A percentile compares a stretch with the other conserved stretches of the same genome.
Conservation (phyloP, 2,888 invertebrate genomes). For the Lasiommata megera region DNA sequence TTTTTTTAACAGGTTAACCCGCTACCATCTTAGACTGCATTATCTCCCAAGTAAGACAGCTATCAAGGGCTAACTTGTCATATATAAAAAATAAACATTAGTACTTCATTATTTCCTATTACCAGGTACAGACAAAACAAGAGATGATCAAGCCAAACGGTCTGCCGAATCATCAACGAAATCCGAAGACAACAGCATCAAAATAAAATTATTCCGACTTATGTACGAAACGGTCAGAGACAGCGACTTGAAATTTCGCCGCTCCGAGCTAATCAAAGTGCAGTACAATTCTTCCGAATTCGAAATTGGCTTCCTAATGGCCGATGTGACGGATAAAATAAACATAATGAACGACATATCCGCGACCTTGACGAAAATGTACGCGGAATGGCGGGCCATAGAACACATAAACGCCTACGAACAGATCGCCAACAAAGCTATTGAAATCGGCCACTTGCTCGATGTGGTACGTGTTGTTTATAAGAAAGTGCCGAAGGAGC, state of each 20-base stretch:
- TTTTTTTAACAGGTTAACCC: no score
- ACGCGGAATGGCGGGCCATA: constrained; percentile 56
- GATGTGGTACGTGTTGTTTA: constrained; percentile 45
- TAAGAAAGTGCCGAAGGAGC: constrained; percentile 21
- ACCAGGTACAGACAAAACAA: background rate
- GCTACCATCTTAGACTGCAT: no score
- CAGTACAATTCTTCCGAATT: constrained; percentile 51
- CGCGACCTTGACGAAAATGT: constrained; percentile 44
- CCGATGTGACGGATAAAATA: constrained; percentile 54
- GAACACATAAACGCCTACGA: constrained; percentile 70
- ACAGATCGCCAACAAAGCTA: constrained; percentile 60
- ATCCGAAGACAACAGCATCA: constrained; percentile 53
- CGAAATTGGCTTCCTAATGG: constrained; percentile 56
- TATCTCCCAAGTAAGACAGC: no score
- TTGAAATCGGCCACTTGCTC: constrained; percentile 53
- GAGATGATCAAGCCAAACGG: background rate
- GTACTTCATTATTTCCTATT: background rate
- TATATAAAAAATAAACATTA: no score
- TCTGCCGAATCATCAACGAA: background rate
- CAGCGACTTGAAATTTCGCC: constrained; percentile 54
- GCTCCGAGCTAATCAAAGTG: constrained; percentile 52
- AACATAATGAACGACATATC: constrained; percentile 53
- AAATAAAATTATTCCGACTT: constrained; percentile 56
- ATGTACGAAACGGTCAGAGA: constrained; percentile 66
- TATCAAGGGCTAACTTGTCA: no score